Evolutionary conservation across 2,113 vertebrate species (phyloP), one percentile per base, ranked within the genome.

Genomic region (Hyla sarda): DNA sequence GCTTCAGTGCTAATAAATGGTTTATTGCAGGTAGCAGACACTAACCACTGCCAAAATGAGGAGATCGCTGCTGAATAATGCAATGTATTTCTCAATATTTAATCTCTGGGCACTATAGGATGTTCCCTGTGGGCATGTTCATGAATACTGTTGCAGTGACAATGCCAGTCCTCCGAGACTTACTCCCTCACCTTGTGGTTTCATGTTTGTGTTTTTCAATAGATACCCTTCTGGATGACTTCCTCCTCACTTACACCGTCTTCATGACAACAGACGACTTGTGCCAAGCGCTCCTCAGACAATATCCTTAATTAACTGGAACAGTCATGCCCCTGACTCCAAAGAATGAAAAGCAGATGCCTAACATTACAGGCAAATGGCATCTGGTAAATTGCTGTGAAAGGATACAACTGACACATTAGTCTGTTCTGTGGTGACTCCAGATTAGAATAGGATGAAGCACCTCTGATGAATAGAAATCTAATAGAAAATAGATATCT

Each of bases 221-320:
- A 99, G 98, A 97, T 88, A 96, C 93, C 34, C 96, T 98, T 45
- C 93, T 98, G 87, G 97, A 99, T 91, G 98, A 99, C 90, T 99
- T 99, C 90, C 95, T 99, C 84, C 95, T 99, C 90, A 99, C 98
- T 0, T 99, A 99, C 89, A 96, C 96, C 0, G 96, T 99, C 84
- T 98, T 98, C 93, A 98, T 99, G 98, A 98, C 98, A 0, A 98
- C 97, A 0, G 96, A 94, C 86, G 98, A 99, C 92, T 93, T 99
- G 90, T 99, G 97, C 89, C 97, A 99, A 92, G 98, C 98, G 47
- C 94, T 99, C 85, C 92, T 99, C 83, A 96, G 95, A 90, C 96
- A 99, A 98, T 99, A 99, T 99, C 98, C 97, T 98, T 98, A 83
- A 73, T 60, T 88, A 87, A 77, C 87, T 80, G 82, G 41, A 62